Percentiles rank a stretch among this genome's conserved stretches.
Evolutionary conservation across 2,888 invertebrate species (phyloP).

Genomic region (Plebejus argus): DNA sequence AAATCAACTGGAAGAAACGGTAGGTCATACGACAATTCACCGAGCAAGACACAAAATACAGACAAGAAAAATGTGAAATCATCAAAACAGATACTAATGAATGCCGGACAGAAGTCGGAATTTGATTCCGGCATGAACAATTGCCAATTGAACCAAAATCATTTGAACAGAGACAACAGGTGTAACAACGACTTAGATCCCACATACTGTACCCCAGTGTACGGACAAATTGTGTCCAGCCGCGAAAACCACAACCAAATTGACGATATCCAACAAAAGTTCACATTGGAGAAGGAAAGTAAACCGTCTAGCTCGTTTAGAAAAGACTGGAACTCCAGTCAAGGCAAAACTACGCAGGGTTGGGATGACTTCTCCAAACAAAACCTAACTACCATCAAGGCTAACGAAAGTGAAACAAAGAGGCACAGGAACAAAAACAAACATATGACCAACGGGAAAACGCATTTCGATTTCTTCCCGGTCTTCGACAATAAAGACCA

Average conservation of each 20-base stretch:
- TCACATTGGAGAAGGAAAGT: conserved; percentile 56
- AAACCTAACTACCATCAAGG: conserved; percentile 64
- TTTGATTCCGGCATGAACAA: conserved; percentile 78
- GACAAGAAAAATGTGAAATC: conserved; percentile 67
- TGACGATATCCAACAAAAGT: conserved; percentile 73
- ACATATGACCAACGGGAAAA: conserved; percentile 63
- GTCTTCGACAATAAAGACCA: conserved; percentile 71
- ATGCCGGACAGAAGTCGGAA: conserved; percentile 75
- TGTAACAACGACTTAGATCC: conserved; percentile 61
- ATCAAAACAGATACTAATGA: conserved; percentile 73
- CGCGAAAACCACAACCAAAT: conserved; percentile 76
- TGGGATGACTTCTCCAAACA: conserved; percentile 74
- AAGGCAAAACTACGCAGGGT: conserved; percentile 62
- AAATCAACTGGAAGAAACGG: conserved; percentile 52
- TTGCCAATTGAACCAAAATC: conserved; percentile 65
- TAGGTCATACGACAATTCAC: conserved; percentile 49
- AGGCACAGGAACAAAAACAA: conserved; percentile 57
- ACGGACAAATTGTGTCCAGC: conserved; percentile 74
- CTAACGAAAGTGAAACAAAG: conserved; percentile 54
- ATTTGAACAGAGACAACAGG: conserved; percentile 55
- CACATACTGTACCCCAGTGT: conserved; percentile 73
- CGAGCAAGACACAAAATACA: conserved; percentile 50
- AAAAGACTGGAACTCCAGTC: conserved; percentile 65
- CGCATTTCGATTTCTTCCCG: conserved; percentile 73
- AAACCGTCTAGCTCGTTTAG: conserved; percentile 72